Percentiles rank a stretch among this genome's conserved stretches.
phyloP scores from a whole-genome alignment of 64 coral and sea anemone species.

The Montipora cactus region DNA sequence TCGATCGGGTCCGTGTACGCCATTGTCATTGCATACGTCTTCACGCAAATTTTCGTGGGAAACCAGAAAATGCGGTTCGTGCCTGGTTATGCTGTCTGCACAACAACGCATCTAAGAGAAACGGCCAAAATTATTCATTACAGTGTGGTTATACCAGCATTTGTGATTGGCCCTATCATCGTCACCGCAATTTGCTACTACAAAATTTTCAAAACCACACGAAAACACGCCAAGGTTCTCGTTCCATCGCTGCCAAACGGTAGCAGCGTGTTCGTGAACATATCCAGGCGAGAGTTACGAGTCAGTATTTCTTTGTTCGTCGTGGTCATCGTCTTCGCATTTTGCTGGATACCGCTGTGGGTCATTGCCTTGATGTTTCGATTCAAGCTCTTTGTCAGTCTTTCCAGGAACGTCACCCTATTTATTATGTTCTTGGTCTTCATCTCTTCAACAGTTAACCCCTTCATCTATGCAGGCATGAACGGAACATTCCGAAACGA shows the following conservation, averaged over 20 bases:
- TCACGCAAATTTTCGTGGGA: constrained; percentile 39
- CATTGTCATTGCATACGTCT: constrained; percentile 30
- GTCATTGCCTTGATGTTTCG: constrained; percentile 68
- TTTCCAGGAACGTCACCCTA: constrained; percentile 49
- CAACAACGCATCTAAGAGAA: constrained; percentile 66
- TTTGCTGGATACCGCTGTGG: constrained; percentile 73
- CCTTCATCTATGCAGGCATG: constrained; percentile 84
- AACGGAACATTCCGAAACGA: constrained; percentile 63
- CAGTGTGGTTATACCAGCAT: constrained; percentile 42
- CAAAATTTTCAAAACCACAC: constrained; percentile 49
- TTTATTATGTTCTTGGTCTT: constrained; percentile 64
- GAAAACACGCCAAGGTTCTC: constrained; percentile 41
- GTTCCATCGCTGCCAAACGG: constrained; percentile 33
- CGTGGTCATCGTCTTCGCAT: constrained; percentile 67
- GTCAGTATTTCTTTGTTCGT: constrained; percentile 79
- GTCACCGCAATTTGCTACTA: constrained; percentile 56
- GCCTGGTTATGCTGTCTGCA: constrained; percentile 61
- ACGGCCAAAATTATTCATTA: constrained; percentile 59
- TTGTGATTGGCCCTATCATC: constrained; percentile 48
- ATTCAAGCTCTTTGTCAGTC: constrained; percentile 48
- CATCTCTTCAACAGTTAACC: constrained; percentile 70
- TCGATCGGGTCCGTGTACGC: constrained; percentile 29
- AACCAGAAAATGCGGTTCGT: constrained; percentile 60
- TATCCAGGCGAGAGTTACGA: constrained; percentile 58
- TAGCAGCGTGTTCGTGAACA: not conserved